Conservation (phyloP, 2,113 vertebrate species). For the Strix aluco region DNA sequence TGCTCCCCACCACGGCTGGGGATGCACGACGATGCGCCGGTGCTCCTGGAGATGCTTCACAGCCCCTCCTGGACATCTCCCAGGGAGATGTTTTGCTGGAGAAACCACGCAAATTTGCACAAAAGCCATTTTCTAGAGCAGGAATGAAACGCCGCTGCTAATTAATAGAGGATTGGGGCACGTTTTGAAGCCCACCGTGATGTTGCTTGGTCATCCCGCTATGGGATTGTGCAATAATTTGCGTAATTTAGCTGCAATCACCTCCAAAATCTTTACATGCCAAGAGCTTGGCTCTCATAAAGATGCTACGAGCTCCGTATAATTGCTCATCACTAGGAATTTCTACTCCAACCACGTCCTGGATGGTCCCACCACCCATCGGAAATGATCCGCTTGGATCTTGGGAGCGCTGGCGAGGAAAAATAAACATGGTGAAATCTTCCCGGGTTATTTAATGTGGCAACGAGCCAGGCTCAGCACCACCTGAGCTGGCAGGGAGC, state of each 20-base stretch:
- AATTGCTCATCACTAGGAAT: neutral
- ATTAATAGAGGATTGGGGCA: neutral
- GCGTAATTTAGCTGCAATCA: no score
- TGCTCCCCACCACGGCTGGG: rapidly evolving
- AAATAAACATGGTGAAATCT: neutral
- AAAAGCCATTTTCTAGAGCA: neutral
- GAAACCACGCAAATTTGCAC: neutral
- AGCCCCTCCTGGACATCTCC: neutral
- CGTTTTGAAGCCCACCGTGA: neutral
- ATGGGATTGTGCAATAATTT: no score
- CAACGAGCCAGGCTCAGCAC: neutral
- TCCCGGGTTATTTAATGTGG: rapidly evolving
- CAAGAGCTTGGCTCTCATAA: neutral
- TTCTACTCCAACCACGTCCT: neutral
- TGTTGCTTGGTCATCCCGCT: rapidly evolving
- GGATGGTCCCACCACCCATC: neutral
- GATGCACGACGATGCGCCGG: rapidly evolving
- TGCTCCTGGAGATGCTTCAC: neutral
- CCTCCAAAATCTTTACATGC: neutral
- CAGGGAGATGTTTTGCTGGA: neutral
- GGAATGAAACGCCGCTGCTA: neutral
- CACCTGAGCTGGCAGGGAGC: neutral
- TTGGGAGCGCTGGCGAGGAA: neutral
- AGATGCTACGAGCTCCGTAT: rapidly evolving
- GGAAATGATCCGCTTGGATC: rapidly evolving